Conservation (phyloP, 2,797 vertebrate genomes). For the Furcifer pardalis region DNA sequence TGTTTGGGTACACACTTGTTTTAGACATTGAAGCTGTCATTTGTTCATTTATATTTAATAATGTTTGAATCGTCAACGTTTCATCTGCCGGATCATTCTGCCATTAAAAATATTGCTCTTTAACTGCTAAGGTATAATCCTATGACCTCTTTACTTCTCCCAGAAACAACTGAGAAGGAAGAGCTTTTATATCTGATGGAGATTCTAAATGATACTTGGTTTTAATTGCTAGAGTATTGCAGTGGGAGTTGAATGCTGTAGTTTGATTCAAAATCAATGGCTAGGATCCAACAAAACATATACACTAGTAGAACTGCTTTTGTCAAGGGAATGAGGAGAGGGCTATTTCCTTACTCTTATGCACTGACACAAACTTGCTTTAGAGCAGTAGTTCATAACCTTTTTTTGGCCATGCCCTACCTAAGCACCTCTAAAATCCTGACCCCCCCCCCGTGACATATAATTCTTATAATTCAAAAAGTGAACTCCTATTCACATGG, state of each 20-base stretch:
- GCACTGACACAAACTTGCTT: background rate
- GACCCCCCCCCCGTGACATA: no score
- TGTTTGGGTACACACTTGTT: background rate
- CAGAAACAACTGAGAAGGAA: background rate
- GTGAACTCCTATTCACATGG: no score
- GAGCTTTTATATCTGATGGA: no score
- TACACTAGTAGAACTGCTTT: background rate
- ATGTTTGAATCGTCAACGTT: slow-evolving; percentile 10
- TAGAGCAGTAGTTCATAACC: background rate
- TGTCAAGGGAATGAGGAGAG: background rate
- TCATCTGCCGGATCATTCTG: slow-evolving; percentile 36
- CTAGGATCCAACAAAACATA: background rate
- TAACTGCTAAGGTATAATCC: slow-evolving; percentile 23
- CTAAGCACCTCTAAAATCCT: no score
- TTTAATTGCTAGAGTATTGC: slow-evolving; percentile 10
- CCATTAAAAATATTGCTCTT: slow-evolving; percentile 22
- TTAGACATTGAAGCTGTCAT: background rate
- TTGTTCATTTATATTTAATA: background rate
- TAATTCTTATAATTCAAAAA: no score
- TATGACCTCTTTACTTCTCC: background rate
- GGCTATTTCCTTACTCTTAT: background rate
- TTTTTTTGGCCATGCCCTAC: background rate
- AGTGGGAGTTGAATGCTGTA: slow-evolving; percentile 13
- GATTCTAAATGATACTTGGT: slow-evolving; percentile 13
- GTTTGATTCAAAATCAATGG: slow-evolving; percentile 38